A percentile compares a stretch with the other conserved stretches of the same genome.
phyloP scores from a whole-genome alignment of 2,797 vertebrate species.

The Xenops minutus region DNA sequence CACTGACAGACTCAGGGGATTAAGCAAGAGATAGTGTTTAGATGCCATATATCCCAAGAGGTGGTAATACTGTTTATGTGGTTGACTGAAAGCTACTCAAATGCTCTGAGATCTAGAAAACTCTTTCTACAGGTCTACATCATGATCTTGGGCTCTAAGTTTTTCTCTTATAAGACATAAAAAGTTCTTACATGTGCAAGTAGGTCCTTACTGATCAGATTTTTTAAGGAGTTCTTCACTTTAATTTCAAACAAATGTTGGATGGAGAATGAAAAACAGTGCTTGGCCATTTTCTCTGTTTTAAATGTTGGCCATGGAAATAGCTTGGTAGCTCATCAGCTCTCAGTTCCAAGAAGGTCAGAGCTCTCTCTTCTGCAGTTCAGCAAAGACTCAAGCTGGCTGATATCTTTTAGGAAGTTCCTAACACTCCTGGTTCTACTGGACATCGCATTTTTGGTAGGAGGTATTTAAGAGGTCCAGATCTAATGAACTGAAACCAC shows the following conservation, averaged over 20 bases:
- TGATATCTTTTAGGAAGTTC: not conserved
- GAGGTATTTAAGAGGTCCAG: not conserved
- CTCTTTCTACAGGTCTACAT: not conserved
- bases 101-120: not conserved
- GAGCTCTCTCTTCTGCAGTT: not conserved
- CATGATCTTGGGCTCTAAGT: not conserved
- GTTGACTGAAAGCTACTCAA: not conserved
- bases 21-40: not conserved
- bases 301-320: not conserved
- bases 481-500: not conserved
- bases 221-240: not conserved
- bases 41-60: not conserved
- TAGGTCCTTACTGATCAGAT: not conserved
- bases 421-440: not conserved
- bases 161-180: not conserved
- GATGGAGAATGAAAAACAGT: not conserved
- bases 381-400: not conserved
- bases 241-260: not conserved
- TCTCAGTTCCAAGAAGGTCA: not conserved
- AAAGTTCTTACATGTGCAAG: not conserved
- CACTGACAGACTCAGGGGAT: not conserved
- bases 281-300: not conserved
- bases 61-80: not conserved
- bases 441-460: not conserved
- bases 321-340: not conserved